phyloP scores from a whole-genome alignment of 2,888 invertebrate species.

The Phasia obesa region DNA sequence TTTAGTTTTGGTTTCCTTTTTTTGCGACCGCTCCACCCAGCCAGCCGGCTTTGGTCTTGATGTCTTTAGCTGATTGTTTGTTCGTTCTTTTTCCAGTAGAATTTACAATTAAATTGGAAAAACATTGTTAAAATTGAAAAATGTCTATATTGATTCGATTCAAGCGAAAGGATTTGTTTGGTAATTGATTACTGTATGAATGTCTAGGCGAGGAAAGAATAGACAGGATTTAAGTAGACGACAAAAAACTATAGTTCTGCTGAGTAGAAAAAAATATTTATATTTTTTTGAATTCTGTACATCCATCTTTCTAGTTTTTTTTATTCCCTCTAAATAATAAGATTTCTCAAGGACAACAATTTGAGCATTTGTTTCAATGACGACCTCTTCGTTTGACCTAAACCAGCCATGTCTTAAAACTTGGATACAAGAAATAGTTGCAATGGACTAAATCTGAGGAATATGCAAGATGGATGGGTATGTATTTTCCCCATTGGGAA shows the following conservation, averaged over 20 bases:
- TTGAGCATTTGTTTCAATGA: no score
- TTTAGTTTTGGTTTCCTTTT: constrained; percentile 5
- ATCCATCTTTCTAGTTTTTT: no score
- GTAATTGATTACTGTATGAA: constrained; percentile 62
- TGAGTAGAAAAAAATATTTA: no score
- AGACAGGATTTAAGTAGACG: background rate
- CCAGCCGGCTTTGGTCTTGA: constrained; percentile 19
- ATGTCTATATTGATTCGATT: constrained; percentile 58
- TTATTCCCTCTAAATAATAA: no score
- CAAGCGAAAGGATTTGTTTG: constrained; percentile 32
- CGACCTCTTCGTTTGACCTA: no score
- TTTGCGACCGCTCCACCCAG: constrained; percentile 16
- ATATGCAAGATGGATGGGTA: no score
- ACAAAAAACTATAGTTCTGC: background rate
- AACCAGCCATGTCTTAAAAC: no score
- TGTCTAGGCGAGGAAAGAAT: constrained; percentile 1
- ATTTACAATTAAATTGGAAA: constrained; percentile 63
- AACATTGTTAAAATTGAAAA: constrained; percentile 49
- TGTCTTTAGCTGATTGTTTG: constrained; percentile 6
- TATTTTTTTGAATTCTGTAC: no score
- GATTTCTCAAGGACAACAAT: no score
- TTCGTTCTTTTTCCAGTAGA: constrained; percentile 40
- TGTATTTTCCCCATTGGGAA: no score
- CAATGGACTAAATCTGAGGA: no score
- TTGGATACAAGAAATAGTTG: no score